These are phyloP conservation scores for Scaptomyza tumidula DNA, from an alignment of 2,888 invertebrate species.

Conservation along the genomic window DNA sequence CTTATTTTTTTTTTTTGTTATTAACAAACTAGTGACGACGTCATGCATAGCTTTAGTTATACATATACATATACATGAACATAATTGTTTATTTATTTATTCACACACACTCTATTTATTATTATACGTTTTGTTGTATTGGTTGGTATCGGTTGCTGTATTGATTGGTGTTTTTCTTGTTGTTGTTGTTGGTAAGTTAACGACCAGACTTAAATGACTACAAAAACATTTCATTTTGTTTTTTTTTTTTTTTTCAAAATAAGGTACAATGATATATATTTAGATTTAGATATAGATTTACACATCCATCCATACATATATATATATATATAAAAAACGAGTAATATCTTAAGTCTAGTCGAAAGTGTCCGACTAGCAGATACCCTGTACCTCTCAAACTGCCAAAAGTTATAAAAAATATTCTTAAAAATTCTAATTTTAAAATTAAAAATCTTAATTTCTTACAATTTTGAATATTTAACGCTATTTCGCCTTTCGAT, in stretches of 20 bases:
- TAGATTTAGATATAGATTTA: constrained; percentile 24
- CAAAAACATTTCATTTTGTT: constrained; percentile 63
- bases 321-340: constrained; percentile 32
- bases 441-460: too few relatives aligned
- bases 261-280: constrained; percentile 75
- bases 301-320: constrained; percentile 21
- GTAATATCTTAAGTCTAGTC: constrained; percentile 2
- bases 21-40: constrained; percentile 68
- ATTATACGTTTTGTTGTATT: constrained; percentile 41
- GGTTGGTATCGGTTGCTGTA: constrained; percentile 69
- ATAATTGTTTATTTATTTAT: constrained; percentile 1
- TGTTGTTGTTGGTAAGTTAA: constrained; percentile 53
- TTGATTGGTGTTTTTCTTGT: constrained; percentile 66
- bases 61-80: constrained; percentile 20
- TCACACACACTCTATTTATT: constrained; percentile 6
- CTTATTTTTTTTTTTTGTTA: background rate
- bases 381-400: constrained; percentile 1
- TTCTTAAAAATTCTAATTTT: too few relatives aligned
- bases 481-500: background rate
- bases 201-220: constrained; percentile 78
- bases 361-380: background rate
- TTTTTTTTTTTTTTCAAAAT: constrained; percentile 69
- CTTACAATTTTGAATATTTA: too few relatives aligned
- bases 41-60: constrained; percentile 46
- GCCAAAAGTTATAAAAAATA: background rate